Percentiles rank a stretch among this genome's conserved stretches.
phyloP scores from a whole-genome alignment of 2,888 invertebrate species.

The Linnaemya tessellans region DNA sequence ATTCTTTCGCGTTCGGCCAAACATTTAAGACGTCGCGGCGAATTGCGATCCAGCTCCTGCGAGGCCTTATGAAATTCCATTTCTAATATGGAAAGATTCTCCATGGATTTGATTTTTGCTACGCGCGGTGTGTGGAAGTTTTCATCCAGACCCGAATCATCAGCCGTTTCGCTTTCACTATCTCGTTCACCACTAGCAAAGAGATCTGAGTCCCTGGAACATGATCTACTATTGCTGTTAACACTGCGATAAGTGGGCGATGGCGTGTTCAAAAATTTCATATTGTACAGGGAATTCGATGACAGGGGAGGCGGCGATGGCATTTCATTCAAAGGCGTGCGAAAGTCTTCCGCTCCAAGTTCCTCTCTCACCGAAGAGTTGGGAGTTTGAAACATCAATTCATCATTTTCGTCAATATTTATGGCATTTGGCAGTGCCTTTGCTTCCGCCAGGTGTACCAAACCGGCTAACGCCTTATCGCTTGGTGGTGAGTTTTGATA shows the following conservation, averaged over 20 bases:
- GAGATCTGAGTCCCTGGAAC: conserved; percentile 75
- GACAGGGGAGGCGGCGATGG: conserved; percentile 74
- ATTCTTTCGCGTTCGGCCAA: conserved; percentile 77
- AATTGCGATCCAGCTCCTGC: conserved; percentile 81
- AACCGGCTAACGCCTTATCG: conserved; percentile 56
- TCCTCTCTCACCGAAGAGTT: conserved; percentile 80
- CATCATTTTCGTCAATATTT: conserved; percentile 77
- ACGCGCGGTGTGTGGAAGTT: conserved; percentile 82
- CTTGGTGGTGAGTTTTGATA: conserved; percentile 74
- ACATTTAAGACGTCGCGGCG: conserved; percentile 80
- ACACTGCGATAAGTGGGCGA: conserved; percentile 76
- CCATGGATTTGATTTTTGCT: conserved; percentile 83
- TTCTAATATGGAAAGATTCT: conserved; percentile 82
- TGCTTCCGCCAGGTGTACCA: conserved; percentile 30
- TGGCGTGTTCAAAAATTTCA: conserved; percentile 76
- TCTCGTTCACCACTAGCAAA: conserved; percentile 76
- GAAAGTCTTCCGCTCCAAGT: conserved; percentile 79
- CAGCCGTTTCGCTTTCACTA: conserved; percentile 78
- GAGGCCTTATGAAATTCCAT: conserved; percentile 82
- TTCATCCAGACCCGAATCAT: conserved; percentile 82
- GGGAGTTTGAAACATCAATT: conserved; percentile 81
- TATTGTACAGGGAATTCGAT: conserved; percentile 60
- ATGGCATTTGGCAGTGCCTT: conserved; percentile 70
- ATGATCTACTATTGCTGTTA: conserved; percentile 74
- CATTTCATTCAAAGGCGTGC: conserved; percentile 81